Evolutionary conservation across 2,888 invertebrate species (phyloP), one percentile per base, ranked within the genome.

Genomic region (Volucella inanis): DNA sequence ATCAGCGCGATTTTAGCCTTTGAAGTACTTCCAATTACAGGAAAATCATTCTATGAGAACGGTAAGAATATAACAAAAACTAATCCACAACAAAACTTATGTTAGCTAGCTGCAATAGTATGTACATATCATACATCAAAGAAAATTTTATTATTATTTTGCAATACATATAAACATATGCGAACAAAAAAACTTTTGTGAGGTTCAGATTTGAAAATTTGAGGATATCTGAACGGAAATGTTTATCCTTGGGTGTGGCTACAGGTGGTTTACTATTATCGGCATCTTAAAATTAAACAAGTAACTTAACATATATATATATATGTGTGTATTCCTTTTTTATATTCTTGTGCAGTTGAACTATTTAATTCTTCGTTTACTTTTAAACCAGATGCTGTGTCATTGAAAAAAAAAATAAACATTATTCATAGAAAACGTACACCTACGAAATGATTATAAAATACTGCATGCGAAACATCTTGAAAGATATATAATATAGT

Each of bases 171-270:
- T 50, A 8, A 3, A 18, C 8, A 8, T 45, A 43, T 59, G 8
- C 8, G 43, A 18, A 49, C 8, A 10, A 14, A 49, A n/a, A 12
- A 6, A 11, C 8, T n/a, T n/a, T 49, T 14, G 14, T 49, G 10
- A 14, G 49, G 14, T 8, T 49, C 49, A 41, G n/a, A 31, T 54
- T 22, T 8, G 12, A 47, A 38, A 38, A 39, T 43, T 18, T 9
- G 45, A 12, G n/a, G 9, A 57, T 31, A 49, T 39, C 8, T 45
- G 43, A 3, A 39, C 57, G 3, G 3, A 49, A 39, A 49, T 62
- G 9, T 41, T 31, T 8, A 10, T n/a, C 18, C 65, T 18, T 57
- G 77, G 77, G 77, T 71, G 77, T 71, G 77, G 77, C 43, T 55
- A 78, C 77, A 78, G 77, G 77, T 71, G 77, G 77, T 77, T 61